A percentile compares a stretch with the other conserved stretches of the same genome.
These are phyloP conservation scores for Saturnia japonica DNA, from an alignment of 2,888 invertebrate genomes.

Conservation along the genomic window DNA sequence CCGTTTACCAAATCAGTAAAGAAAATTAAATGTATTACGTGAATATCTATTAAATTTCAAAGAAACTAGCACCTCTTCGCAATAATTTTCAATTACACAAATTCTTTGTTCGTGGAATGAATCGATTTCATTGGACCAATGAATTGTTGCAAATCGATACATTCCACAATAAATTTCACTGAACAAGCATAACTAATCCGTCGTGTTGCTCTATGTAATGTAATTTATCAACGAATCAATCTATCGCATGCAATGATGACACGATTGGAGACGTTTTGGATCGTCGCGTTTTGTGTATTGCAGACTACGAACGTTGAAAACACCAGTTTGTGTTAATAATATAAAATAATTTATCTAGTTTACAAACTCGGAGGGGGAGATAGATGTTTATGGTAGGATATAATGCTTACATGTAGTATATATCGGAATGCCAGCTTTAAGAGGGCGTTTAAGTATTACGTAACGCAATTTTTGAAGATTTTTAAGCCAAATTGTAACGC, in stretches of 20 bases:
- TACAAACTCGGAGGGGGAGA: no score
- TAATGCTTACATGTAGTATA: no score
- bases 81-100: background rate
- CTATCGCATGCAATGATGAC: conserved; percentile 36
- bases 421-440: no score
- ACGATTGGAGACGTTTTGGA: conserved; percentile 41
- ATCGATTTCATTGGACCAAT: conserved; percentile 12
- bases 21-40: no score
- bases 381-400: no score
- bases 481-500: no score
- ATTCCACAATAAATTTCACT: conserved; percentile 21
- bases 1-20: no score
- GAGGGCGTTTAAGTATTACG: no score
- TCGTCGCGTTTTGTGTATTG: conserved; percentile 28
- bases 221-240: conserved; percentile 34
- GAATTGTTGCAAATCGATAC: conserved; percentile 21
- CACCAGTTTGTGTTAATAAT: background rate
- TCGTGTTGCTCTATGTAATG: conserved; percentile 28
- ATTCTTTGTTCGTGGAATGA: background rate
- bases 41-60: background rate
- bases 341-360: background rate
- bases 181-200: conserved; percentile 19
- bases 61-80: background rate
- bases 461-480: no score
- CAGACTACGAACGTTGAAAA: background rate